A percentile compares a stretch with the other conserved stretches of the same genome.
Evolutionary conservation across 2,797 vertebrate species (phyloP).

Genomic region (Acrossocheilus fasciatus): DNA sequence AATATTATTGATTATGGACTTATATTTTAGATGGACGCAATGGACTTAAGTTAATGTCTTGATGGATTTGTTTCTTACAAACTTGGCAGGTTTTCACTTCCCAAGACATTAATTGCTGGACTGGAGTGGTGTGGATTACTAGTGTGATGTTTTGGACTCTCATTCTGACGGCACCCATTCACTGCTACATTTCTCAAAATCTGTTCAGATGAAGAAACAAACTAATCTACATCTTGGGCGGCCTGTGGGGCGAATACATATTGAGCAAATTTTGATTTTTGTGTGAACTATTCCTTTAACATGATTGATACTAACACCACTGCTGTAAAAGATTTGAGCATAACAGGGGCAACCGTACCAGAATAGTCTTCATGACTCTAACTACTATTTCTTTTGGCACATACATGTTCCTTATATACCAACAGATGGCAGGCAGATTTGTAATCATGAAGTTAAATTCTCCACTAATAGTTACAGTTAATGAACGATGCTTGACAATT

Average conservation of each 20-base stretch:
- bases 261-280: not conserved
- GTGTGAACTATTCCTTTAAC: not conserved
- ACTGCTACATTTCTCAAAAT: not conserved
- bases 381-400: slow-evolving; percentile 23
- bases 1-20: not conserved
- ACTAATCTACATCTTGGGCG: not conserved
- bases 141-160: not conserved
- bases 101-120: not conserved
- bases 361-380: not conserved
- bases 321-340: not conserved
- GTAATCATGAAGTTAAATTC: slow-evolving; percentile 8
- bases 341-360: not conserved
- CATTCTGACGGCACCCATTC: not conserved
- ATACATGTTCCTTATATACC: not conserved
- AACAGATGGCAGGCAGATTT: slow-evolving; percentile 25
- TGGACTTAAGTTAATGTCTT: not conserved
- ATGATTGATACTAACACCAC: not conserved
- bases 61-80: not conserved
- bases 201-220: not conserved
- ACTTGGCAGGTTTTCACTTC: not conserved
- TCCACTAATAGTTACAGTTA: slow-evolving; percentile 6
- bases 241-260: not conserved
- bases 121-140: not conserved
- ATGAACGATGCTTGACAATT: not conserved
- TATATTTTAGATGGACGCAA: not conserved